Base-by-base conservation (phyloP, 2,888 invertebrate genomes). In the Nymphalis urticae region DNA sequence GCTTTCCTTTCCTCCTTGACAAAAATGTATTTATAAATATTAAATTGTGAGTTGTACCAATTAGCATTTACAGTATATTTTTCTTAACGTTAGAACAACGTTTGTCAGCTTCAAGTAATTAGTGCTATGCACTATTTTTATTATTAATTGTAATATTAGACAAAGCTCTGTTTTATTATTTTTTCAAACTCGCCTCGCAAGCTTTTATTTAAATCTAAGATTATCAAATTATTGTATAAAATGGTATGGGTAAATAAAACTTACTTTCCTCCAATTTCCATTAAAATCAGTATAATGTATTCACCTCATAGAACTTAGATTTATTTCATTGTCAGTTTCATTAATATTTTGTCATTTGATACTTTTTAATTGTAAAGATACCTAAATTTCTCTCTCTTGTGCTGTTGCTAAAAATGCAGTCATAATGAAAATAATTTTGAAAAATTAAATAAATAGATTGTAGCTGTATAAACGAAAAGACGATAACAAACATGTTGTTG, bases 331-430 rank as follows among this genome's bases (percentile, higher is more conserved):
- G 54, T 56, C 32, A 32, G 27, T 56, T 32, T n/a, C 32, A 32
- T 27, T 32, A 54, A 56, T 24, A 32, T 27, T 56, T 50, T 19
- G 27, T 17, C 16, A 13, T 13, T 17, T 32, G 16, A 10, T 32
- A 56, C 7, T 32, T 27, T 27, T 42, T 42, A 32, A 17, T 32
- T 56, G 54, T 56, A 56, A 56, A 56, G n/a, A 51, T 51, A 51
- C 10, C n/a, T 8, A 42, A 58, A 58, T 13, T 58, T 5, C 4
- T 27, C 27, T 54, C 4, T 58, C 17, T 42, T 42, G 19, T 58
- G 27, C 58, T 58, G 58, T 58, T 58, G 58, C 58, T 58, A 58
- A 58, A 42, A 42, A 42, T 58, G 58, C 58, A 58, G 19, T 56
- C 3, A 42, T 42, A 19, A 13, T 58, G 58, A 42, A 42, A 54